Conservation (phyloP, 2,113 vertebrate genomes). For the Loxodonta africana region DNA sequence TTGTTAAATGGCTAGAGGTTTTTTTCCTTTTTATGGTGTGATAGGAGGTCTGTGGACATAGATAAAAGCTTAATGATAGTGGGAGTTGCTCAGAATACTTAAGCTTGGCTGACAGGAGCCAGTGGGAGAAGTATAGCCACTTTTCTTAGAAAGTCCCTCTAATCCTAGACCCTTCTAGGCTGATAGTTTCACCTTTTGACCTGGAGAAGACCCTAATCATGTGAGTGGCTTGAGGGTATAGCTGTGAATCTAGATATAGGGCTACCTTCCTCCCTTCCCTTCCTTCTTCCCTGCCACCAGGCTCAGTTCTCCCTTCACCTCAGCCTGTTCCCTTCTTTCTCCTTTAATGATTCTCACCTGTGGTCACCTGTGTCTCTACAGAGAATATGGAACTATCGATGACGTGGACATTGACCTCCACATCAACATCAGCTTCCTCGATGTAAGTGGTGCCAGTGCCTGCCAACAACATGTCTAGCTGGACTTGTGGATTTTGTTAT, state of each 20-base stretch:
- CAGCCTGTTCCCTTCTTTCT: not conserved
- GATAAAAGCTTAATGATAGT: not conserved
- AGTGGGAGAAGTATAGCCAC: not conserved
- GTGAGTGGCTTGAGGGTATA: not conserved
- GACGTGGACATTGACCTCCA: constrained; percentile 99
- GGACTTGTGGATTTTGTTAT: constrained; percentile 48
- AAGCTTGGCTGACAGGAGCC: not conserved
- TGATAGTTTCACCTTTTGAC: not conserved
- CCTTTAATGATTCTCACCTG: constrained; percentile 67
- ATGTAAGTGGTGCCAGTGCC: constrained; percentile 91
- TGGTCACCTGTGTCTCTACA: constrained; percentile 84
- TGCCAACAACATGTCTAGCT: constrained; percentile 41
- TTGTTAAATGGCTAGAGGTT: constrained; percentile 9
- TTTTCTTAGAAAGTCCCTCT: constrained; percentile 51
- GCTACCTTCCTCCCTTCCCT: not conserved
- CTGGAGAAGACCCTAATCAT: not conserved
- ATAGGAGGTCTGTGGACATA: not conserved
- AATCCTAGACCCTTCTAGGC: not conserved
- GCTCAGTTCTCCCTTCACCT: not conserved
- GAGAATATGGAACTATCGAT: constrained; percentile 99
- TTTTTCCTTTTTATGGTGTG: constrained; percentile 27
- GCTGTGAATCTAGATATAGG: not conserved
- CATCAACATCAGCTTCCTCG: constrained; percentile 98
- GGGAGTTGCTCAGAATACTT: constrained; percentile 28
- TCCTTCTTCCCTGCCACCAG: not conserved